Evolutionary conservation across 2,113 vertebrate species (phyloP).

Genomic region (Dendrocopos noguchii): DNA sequence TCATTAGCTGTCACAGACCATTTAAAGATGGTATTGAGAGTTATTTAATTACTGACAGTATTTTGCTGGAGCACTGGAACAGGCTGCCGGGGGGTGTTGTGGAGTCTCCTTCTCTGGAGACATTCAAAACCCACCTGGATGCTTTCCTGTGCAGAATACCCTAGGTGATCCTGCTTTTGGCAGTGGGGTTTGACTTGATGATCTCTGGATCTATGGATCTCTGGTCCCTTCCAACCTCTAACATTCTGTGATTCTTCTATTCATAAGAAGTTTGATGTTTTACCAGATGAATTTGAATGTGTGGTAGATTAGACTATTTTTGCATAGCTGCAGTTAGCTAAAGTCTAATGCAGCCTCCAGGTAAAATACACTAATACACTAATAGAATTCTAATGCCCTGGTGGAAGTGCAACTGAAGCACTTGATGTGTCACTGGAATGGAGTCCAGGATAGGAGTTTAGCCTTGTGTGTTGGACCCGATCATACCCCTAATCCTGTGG

Average conservation of each 20-base stretch:
- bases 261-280: background rate
- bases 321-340: background rate
- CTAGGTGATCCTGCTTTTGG: too few species aligned
- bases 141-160: too few species aligned
- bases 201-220: too few species aligned
- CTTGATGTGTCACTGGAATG: background rate
- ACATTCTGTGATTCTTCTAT: too few species aligned
- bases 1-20: background rate
- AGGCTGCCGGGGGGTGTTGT: too few species aligned
- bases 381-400: background rate
- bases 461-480: background rate
- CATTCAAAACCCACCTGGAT: too few species aligned
- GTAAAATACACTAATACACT: background rate
- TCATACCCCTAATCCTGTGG: background rate
- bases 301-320: background rate
- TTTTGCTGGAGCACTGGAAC: too few species aligned
- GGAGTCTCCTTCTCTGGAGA: too few species aligned
- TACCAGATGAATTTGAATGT: background rate
- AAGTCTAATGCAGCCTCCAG: background rate
- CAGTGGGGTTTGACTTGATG: too few species aligned
- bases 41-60: background rate
- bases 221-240: too few species aligned
- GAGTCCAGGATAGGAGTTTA: background rate
- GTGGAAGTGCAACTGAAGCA: rapidly evolving
- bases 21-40: background rate